These are phyloP conservation scores for Cryptomyrus ogoouensis DNA, from an alignment of 2,113 vertebrate species.

Conservation along the genomic window DNA sequence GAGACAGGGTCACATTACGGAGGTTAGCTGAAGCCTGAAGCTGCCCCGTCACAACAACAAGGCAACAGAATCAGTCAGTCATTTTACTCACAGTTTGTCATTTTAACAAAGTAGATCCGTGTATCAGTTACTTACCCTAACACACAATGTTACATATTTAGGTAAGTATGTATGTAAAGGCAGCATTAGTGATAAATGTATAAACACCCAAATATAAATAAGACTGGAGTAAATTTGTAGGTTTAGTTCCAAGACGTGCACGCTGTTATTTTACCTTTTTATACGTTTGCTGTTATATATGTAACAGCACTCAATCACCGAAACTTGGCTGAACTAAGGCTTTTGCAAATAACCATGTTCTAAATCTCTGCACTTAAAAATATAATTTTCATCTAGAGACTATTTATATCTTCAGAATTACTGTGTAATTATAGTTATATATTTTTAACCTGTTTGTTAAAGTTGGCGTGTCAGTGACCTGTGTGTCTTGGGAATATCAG, in stretches of 20 bases:
- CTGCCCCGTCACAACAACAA: neutral
- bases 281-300: neutral
- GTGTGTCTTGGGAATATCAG: slow-evolving; percentile 33
- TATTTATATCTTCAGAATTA: neutral
- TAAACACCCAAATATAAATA: neutral
- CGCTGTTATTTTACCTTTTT: neutral
- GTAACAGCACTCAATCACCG: neutral
- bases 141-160: neutral
- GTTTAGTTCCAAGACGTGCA: neutral
- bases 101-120: neutral
- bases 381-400: neutral
- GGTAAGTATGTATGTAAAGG: neutral
- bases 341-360: neutral
- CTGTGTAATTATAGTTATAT: neutral
- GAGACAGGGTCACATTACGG: no score
- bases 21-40: neutral
- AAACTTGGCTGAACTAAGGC: neutral
- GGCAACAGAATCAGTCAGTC: neutral
- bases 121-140: neutral
- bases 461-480: neutral
- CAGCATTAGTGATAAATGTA: neutral
- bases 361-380: slow-evolving; percentile 8
- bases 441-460: neutral
- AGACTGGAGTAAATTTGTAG: neutral
- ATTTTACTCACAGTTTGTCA: neutral